These are phyloP conservation scores for Halcyon smyrnensis DNA, from an alignment of 2,797 vertebrate genomes.

Conservation along the genomic window DNA sequence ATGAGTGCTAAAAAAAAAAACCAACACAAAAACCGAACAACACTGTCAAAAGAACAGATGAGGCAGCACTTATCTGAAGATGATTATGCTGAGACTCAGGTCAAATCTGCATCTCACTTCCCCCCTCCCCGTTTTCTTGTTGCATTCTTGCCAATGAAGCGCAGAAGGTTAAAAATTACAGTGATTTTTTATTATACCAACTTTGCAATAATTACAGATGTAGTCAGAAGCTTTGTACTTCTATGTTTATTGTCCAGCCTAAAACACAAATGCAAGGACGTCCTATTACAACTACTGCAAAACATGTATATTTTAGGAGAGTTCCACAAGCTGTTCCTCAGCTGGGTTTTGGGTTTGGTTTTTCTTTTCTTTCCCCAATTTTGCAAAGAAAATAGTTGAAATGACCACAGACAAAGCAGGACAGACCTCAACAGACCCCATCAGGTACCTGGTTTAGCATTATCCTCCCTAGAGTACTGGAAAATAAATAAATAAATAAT, in stretches of 20 bases:
- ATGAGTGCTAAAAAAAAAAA: not conserved
- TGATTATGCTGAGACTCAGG: not conserved
- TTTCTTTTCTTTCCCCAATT: not conserved
- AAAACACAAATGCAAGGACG: not conserved
- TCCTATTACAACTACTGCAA: not conserved
- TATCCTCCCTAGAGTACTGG: not conserved
- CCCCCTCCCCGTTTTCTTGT: not conserved
- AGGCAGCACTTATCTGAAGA: slow-evolving; percentile 61
- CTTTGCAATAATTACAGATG: not conserved
- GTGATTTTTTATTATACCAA: slow-evolving; percentile 10
- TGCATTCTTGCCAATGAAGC: not conserved
- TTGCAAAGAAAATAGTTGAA: not conserved
- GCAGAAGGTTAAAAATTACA: slow-evolving; percentile 21
- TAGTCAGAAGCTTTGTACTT: slow-evolving; percentile 12
- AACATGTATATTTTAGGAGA: not conserved
- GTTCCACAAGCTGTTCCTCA: rapidly evolving
- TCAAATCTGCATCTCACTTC: slow-evolving; percentile 28
- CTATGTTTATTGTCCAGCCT: not conserved
- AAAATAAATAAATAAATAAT: not conserved
- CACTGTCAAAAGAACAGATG: slow-evolving; percentile 42
- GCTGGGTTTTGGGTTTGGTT: not conserved
- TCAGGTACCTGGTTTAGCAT: not conserved
- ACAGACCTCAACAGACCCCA: not conserved
- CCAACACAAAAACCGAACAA: not conserved
- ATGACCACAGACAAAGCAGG: not conserved